Conservation (phyloP, 2,113 vertebrate genomes). For the Oceanites oceanicus region DNA sequence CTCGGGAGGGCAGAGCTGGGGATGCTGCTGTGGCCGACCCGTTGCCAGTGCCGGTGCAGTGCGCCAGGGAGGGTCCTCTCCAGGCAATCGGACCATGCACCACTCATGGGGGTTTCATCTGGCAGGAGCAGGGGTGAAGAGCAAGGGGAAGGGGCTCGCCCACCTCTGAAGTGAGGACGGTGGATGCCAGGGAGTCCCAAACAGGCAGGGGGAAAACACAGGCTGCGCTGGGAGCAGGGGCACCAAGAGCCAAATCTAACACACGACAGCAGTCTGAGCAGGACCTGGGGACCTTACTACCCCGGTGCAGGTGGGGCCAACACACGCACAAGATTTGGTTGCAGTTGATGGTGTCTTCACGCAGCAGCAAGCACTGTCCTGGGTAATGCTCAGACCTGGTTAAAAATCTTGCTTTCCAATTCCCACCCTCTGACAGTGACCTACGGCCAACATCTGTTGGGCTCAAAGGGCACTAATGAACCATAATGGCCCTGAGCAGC, state of each 20-base stretch:
- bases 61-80: not conserved
- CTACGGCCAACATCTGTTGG: not conserved
- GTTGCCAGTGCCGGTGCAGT: not conserved
- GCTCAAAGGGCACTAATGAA: not conserved
- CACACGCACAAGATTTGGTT: fast-evolving
- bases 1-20: fast-evolving
- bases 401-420: not conserved
- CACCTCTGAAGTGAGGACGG: fast-evolving
- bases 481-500: not conserved
- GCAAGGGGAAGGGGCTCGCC: not conserved
- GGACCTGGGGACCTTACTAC: too few species aligned
- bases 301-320: not conserved
- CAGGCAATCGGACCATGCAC: fast-evolving
- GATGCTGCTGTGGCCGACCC: not conserved
- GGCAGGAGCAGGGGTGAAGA: not conserved
- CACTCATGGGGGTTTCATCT: fast-evolving
- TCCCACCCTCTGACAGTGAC: not conserved
- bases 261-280: not conserved
- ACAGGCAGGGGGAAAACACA: not conserved
- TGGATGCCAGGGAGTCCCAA: not conserved
- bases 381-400: not conserved
- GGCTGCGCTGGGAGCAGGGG: not conserved
- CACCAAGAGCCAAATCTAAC: not conserved
- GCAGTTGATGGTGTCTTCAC: fast-evolving
- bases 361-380: not conserved